These are phyloP conservation scores for Varanus salvator DNA, from an alignment of 2,113 vertebrate genomes.

Conservation along the genomic window DNA sequence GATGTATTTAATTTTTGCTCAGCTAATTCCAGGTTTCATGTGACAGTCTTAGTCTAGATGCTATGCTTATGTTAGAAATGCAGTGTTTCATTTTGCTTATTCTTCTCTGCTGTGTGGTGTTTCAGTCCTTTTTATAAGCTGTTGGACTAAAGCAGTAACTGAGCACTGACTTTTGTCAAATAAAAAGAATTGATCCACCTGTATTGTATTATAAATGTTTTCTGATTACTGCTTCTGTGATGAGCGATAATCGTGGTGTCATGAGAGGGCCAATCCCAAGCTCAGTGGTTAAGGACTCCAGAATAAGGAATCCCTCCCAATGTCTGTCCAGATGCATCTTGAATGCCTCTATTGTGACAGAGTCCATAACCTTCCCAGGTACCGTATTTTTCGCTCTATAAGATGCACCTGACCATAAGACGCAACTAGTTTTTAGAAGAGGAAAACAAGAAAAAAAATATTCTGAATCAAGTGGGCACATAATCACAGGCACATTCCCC, in stretches of 20 bases:
- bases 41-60: background rate
- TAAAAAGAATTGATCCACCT: background rate
- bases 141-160: background rate
- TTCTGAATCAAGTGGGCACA: too few relatives aligned
- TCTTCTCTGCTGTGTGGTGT: background rate
- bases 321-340: too few relatives aligned
- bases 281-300: too few relatives aligned
- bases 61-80: background rate
- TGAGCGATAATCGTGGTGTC: background rate
- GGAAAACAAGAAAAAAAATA: too few relatives aligned
- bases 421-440: too few relatives aligned
- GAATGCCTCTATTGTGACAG: too few relatives aligned
- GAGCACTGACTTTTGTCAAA: background rate
- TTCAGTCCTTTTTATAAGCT: background rate
- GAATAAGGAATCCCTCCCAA: too few relatives aligned
- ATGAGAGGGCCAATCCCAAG: background rate
- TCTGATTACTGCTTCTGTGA: background rate
- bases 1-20: background rate
- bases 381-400: too few relatives aligned
- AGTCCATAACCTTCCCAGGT: too few relatives aligned
- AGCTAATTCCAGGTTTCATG: slow-evolving; percentile 16
- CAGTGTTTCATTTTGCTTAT: background rate
- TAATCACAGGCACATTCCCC: too few relatives aligned
- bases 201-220: background rate
- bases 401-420: too few relatives aligned